Conservation (phyloP, 2,888 invertebrate genomes). For the Cistogaster globosa region DNA sequence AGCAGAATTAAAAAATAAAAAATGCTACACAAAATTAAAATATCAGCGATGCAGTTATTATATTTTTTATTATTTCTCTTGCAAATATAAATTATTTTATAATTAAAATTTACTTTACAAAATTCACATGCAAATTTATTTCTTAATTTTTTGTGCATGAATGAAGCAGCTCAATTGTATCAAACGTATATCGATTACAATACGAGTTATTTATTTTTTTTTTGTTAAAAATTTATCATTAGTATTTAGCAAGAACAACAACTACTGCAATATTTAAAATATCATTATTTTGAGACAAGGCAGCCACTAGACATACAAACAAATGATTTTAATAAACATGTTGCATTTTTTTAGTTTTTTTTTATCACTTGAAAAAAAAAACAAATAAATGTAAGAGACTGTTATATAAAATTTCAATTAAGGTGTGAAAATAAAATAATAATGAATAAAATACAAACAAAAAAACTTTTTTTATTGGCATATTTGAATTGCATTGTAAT, state of each 20-base stretch:
- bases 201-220: slow-evolving; percentile 8
- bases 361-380: background rate
- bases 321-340: slow-evolving; percentile 56
- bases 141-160: slow-evolving; percentile 68
- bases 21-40: too few relatives aligned
- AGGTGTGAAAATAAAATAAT: slow-evolving; percentile 72
- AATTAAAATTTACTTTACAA: slow-evolving; percentile 55
- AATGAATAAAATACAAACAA: slow-evolving; percentile 23
- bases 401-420: slow-evolving; percentile 67
- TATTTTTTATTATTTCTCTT: background rate
- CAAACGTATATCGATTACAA: slow-evolving; percentile 59
- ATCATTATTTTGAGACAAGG: slow-evolving; percentile 42
- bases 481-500: slow-evolving; percentile 62
- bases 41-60: too few relatives aligned
- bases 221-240: slow-evolving; percentile 31
- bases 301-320: slow-evolving; percentile 24
- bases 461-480: slow-evolving; percentile 49
- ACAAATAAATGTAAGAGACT: slow-evolving; percentile 43
- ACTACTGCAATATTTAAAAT: too few relatives aligned
- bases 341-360: slow-evolving; percentile 15
- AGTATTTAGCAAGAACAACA: slow-evolving; percentile 24
- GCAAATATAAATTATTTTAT: background rate
- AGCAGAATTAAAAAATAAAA: too few relatives aligned
- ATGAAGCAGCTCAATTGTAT: slow-evolving; percentile 58
- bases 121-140: slow-evolving; percentile 69